Conservation (phyloP, 2,888 invertebrate species). For the Eristalis arbustorum region DNA sequence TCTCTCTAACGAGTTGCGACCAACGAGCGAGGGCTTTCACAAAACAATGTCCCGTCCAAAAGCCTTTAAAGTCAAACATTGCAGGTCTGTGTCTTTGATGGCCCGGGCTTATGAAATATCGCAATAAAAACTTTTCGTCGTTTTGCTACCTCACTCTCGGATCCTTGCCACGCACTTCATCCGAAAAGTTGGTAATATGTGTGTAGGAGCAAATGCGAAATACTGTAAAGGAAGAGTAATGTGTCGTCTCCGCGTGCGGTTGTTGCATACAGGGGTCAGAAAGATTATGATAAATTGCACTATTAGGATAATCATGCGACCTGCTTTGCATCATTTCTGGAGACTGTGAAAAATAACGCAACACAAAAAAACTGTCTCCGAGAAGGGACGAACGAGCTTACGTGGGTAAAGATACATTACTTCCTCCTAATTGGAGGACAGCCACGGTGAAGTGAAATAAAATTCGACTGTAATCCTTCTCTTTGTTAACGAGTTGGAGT, state of each 20-base stretch:
- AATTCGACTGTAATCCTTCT: constrained; percentile 28
- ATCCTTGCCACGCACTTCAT: background rate
- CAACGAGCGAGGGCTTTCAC: background rate
- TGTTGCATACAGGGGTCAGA: background rate
- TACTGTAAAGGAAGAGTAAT: constrained; percentile 43
- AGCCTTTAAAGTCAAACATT: background rate
- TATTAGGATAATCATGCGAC: constrained; percentile 51
- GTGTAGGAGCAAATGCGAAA: background rate
- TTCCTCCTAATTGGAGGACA: constrained; percentile 15
- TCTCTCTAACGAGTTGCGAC: too few species aligned
- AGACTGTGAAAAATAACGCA: background rate
- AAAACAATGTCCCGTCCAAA: background rate
- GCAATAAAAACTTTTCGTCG: constrained; percentile 32
- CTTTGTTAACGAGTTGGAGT: background rate
- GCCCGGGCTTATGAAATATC: constrained; percentile 20
- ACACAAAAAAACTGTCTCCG: background rate
- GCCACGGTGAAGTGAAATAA: background rate
- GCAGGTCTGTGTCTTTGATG: background rate
- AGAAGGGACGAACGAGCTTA: background rate
- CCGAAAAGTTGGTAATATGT: background rate
- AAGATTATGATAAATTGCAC: constrained; percentile 58
- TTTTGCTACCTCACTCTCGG: constrained; percentile 4
- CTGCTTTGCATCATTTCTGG: constrained; percentile 14
- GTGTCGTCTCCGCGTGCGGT: constrained; percentile 15
- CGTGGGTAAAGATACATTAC: background rate